A percentile compares a stretch with the other conserved stretches of the same genome.
Conservation (phyloP, 92 coral and sea anemone genomes). For the Scolanthus callimorphus region DNA sequence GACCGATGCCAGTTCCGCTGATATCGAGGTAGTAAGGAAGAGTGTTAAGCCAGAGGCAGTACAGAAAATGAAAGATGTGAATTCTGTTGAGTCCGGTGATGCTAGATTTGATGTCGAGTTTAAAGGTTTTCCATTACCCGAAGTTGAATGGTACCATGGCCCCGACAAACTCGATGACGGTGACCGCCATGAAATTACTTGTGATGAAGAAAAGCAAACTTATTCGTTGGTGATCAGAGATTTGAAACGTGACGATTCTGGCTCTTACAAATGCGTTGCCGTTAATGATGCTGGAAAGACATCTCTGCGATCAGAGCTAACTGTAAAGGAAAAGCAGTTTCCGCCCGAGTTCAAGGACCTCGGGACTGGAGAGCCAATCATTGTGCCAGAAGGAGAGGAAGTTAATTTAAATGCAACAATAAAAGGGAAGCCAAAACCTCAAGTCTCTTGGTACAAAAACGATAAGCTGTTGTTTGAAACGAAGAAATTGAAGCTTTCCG, state of each 20-base stretch:
- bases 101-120: slow-evolving; percentile 69
- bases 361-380: slow-evolving; percentile 46
- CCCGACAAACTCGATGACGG: slow-evolving; percentile 63
- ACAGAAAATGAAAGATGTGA: slow-evolving; percentile 53
- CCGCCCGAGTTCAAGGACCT: slow-evolving; percentile 62
- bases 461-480: slow-evolving; percentile 57
- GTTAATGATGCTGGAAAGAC: slow-evolving; percentile 59
- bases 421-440: slow-evolving; percentile 85
- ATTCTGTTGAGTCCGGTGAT: slow-evolving; percentile 71
- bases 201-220: slow-evolving; percentile 63
- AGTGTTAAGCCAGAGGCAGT: slow-evolving; percentile 78
- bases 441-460: slow-evolving; percentile 86
- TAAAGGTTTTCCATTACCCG: slow-evolving; percentile 81
- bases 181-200: slow-evolving; percentile 52
- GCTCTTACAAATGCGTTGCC: slow-evolving; percentile 79
- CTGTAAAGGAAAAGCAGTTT: slow-evolving; percentile 44
- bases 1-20: slow-evolving; percentile 45
- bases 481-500: slow-evolving; percentile 46
- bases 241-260: slow-evolving; percentile 62
- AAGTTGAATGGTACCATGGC: slow-evolving; percentile 84
- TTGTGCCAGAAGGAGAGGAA: slow-evolving; percentile 70
- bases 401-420: slow-evolving; percentile 47
- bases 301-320: slow-evolving; percentile 36
- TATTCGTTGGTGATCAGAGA: slow-evolving; percentile 72
- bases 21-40: slow-evolving; percentile 73